Evolutionary conservation across 2,113 vertebrate genomes (phyloP).

Genomic region (Sigmodon hispidus): DNA sequence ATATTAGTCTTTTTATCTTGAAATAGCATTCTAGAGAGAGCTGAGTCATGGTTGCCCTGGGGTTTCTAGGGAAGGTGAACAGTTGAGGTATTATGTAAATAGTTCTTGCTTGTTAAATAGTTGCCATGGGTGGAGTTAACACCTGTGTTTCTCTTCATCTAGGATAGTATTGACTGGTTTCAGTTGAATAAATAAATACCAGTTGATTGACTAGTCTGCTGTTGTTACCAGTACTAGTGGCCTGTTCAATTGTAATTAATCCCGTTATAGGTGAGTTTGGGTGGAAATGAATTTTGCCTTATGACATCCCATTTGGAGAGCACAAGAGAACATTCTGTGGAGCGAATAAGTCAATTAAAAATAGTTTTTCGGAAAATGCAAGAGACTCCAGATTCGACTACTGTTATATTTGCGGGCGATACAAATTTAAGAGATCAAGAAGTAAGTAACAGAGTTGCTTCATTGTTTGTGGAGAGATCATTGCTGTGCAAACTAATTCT

Average conservation of each 20-base stretch:
- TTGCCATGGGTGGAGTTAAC: not conserved
- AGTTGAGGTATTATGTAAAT: not conserved
- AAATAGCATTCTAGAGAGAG: not conserved
- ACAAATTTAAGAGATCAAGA: constrained; percentile 95
- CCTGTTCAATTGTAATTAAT: not conserved
- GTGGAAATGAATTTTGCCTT: constrained; percentile 90
- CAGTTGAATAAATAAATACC: not conserved
- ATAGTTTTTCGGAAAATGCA: constrained; percentile 88
- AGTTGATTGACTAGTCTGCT: not conserved
- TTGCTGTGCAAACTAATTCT: not conserved
- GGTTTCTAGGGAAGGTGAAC: not conserved
- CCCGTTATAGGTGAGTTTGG: constrained; percentile 87
- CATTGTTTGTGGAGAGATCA: not conserved
- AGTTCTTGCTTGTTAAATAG: not conserved
- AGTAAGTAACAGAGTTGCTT: constrained; percentile 83
- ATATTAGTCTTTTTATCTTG: not conserved
- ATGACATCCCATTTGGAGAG: constrained; percentile 99
- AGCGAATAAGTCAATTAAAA: constrained; percentile 91
- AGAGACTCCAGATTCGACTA: constrained; percentile 86
- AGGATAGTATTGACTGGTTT: not conserved
- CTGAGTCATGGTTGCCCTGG: not conserved
- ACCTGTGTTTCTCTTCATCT: not conserved
- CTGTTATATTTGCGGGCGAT: constrained; percentile 95
- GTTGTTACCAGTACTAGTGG: not conserved
- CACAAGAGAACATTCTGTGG: constrained; percentile 89